These are phyloP conservation scores for Enteromius trimaculatus DNA, from an alignment of 2,797 vertebrate species.

Conservation along the genomic window DNA sequence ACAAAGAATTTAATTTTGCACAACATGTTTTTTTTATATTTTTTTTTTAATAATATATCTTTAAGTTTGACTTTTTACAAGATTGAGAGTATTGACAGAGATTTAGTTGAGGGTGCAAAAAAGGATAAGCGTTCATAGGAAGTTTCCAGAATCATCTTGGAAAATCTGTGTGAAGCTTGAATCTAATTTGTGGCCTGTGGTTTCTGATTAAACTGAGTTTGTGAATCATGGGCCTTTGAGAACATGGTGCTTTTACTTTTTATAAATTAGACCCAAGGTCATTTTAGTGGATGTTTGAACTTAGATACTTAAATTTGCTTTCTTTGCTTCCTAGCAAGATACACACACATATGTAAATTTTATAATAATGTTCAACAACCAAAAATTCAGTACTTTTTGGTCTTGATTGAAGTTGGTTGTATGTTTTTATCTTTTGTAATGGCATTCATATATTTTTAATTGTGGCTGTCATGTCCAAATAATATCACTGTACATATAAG, in stretches of 20 bases:
- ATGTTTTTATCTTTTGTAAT: slow-evolving; percentile 7
- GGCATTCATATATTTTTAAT: neutral
- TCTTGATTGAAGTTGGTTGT: neutral
- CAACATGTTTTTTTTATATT: too few species aligned
- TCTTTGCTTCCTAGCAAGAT: neutral
- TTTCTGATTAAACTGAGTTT: slow-evolving; percentile 17
- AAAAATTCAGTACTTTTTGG: neutral
- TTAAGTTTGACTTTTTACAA: neutral
- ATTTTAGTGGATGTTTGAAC: slow-evolving; percentile 9
- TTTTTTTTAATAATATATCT: neutral
- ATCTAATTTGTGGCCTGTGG: slow-evolving; percentile 19
- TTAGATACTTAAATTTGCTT: neutral
- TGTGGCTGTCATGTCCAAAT: neutral
- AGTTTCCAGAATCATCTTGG: slow-evolving; percentile 12
- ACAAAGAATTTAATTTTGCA: neutral
- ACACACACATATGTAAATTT: too few species aligned
- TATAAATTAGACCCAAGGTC: slow-evolving; percentile 25
- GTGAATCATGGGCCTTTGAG: slow-evolving; percentile 29
- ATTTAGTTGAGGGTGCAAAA: slow-evolving; percentile 9
- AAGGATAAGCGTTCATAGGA: neutral
- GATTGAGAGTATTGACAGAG: neutral
- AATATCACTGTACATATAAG: neutral
- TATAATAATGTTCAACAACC: neutral
- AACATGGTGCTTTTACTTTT: slow-evolving; percentile 28
- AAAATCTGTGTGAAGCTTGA: slow-evolving; percentile 2